Base-by-base conservation (phyloP, 2,888 invertebrate genomes). In the Melinaea marsaeus region DNA sequence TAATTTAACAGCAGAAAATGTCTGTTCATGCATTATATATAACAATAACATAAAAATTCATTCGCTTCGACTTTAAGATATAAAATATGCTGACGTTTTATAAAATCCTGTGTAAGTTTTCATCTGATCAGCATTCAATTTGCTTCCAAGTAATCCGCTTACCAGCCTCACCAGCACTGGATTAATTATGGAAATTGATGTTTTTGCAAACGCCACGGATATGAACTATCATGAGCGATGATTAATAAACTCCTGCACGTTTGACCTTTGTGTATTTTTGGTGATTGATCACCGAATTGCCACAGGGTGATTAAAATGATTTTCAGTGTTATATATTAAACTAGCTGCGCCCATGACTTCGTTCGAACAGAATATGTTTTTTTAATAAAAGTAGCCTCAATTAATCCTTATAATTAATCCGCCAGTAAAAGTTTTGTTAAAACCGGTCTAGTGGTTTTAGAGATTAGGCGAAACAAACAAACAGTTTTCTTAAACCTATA, bases 161-260 rank as follows among this genome's bases (percentile, higher is more conserved):
- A 79, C 71, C 66, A 65, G 63, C 65, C 72, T 77, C 78, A 77
- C 73, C 69, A 68, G 69, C 72, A 68, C 68, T 72, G 75, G 81
- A 84, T 85, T 86, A 80, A 86, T 86, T 84, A 86, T 84, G 84
- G 75, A 83, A 84, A 86, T 84, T 81, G 75, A 74, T 78, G 75
- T 80, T 82, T 75, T 78, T 76, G 72, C 75, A 72, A 66, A 69
- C 65, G 60, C 56, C 57, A 33, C 59, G 60, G 62, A 56, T 63
- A 64, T 64, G 63, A 63, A 61, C 48, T 55, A 63, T 63, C 34
- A 60, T 62, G 58, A 56, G 35, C 13, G 45, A 62, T 60, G 68
- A 70, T 72, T 70, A 72, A 69, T 69, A 67, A 68, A 68, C 63
- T 69, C 47, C 55, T 58, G 55, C 61, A 57, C 63, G 60, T 58